Evolutionary conservation across 2,888 invertebrate genomes (phyloP).

Genomic region (Drosophila testacea): DNA sequence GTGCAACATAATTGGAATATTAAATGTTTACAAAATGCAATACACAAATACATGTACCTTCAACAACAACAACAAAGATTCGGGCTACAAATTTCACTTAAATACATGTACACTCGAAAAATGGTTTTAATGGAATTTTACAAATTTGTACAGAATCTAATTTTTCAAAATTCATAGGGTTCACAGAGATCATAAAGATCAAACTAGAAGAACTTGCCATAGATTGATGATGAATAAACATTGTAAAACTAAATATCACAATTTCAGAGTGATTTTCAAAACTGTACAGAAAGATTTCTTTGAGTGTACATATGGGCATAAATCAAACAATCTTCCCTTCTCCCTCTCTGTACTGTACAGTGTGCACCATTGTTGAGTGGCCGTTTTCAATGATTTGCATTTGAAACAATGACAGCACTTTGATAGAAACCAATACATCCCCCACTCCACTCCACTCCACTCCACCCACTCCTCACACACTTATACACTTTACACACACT

Average conservation of each 20-base stretch:
- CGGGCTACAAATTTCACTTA: constrained; percentile 73
- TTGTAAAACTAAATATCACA: no score
- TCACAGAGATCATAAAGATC: no score
- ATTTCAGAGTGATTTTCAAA: no score
- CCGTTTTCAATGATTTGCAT: constrained; percentile 70
- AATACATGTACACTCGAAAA: constrained; percentile 59
- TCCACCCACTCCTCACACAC: neutral
- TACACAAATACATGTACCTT: constrained; percentile 63
- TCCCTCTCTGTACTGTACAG: no score
- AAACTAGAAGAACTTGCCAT: no score
- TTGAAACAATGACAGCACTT: constrained; percentile 69
- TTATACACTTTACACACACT: neutral
- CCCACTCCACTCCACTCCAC: constrained; percentile 7
- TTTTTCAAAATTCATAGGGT: no score
- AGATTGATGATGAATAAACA: no score
- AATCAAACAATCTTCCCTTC: constrained; percentile 58
- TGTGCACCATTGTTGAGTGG: constrained; percentile 48
- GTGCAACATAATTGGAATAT: constrained; percentile 78
- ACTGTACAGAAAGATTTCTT: no score
- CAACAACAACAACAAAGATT: constrained; percentile 6
- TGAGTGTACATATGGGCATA: constrained; percentile 44
- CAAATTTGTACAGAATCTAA: no score
- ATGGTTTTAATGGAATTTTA: no score
- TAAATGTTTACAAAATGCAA: constrained; percentile 79
- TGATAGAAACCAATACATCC: constrained; percentile 45